A percentile compares a stretch with the other conserved stretches of the same genome.
Evolutionary conservation across 2,797 vertebrate genomes (phyloP).

Genomic region (Poeciliopsis paucimaculata): DNA sequence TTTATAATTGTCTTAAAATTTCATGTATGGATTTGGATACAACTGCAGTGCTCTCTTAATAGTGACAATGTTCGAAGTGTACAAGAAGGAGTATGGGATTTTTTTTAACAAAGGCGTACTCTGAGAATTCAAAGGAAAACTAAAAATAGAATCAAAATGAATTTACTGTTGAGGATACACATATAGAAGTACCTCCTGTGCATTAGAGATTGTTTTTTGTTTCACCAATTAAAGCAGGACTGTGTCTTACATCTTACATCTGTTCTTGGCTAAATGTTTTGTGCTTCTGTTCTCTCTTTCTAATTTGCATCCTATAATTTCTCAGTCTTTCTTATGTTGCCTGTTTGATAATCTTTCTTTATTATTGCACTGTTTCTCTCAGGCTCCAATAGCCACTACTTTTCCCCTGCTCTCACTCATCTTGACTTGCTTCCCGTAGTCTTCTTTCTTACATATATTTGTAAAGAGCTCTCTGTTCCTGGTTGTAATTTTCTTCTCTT

Average conservation of each 20-base stretch:
- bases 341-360: not conserved
- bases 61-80: too few relatives aligned
- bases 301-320: slow-evolving; percentile 20
- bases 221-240: not conserved
- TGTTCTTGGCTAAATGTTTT: slow-evolving; percentile 7
- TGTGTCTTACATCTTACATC: slow-evolving; percentile 2
- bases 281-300: not conserved
- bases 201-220: not conserved
- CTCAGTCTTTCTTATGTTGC: slow-evolving; percentile 5
- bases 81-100: not conserved
- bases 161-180: not conserved
- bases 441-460: slow-evolving; percentile 20
- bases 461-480: slow-evolving; percentile 30
- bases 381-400: not conserved
- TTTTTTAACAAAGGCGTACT: not conserved
- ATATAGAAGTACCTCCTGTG: not conserved
- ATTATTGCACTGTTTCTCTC: not conserved
- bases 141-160: not conserved
- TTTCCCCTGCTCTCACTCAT: slow-evolving; percentile 4
- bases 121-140: not conserved
- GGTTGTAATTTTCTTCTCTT: slow-evolving; percentile 45
- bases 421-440: slow-evolving; percentile 1
- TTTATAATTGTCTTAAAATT: not conserved
- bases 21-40: not conserved
- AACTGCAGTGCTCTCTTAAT: not conserved